Evolutionary conservation across 2,113 vertebrate species (phyloP), one percentile per base, ranked within the genome.

Genomic region (Stomatorhinus ivindoensis): DNA sequence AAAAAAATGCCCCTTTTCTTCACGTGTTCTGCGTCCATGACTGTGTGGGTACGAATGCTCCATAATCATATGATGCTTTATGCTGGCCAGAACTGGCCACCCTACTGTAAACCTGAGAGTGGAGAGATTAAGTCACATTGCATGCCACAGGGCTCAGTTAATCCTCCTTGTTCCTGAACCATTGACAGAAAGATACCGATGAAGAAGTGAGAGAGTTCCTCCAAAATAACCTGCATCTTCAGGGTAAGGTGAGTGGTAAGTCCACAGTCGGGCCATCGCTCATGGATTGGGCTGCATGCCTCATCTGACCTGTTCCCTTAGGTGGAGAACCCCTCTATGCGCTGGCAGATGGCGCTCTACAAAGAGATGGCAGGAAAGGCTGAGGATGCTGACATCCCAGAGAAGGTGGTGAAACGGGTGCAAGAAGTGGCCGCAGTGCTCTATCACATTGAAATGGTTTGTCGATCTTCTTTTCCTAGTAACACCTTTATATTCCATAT

Each of bases 281-380:
- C 39, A 2, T 21, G 19, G 17, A 24, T 27, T 17, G 42, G 8
- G 39, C n/a, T 48, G 21, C 50, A 1, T 4, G 31, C 21, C 39
- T 86, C 11, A 31, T 27, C 35, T 7, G 1, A 19, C 73, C 42
- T 3, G 89, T 5, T 90, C 21, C 89, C 11, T 84, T 90, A 98
- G 98, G 97, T 97, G 82, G 97, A 98, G 93, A 96, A 97, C 91
- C 96, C 96, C 0, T 97, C 97, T 80, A 96, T 98, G 95, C 97
- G 97, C 83, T 99, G 98, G 97, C 97, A 99, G 94, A 97, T 99
- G 97, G 96, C 97, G 0, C 94, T 98, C 86, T 98, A 98, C 92
- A 96, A 96, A 50, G 97, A 97, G 88, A 95, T 97, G 95, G 96
- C 97, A 0, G 98, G 98, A 46, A 97, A 97, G 88, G 97, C 96